phyloP scores from a whole-genome alignment of 2,888 invertebrate species.

The Drosophila mulleri region DNA sequence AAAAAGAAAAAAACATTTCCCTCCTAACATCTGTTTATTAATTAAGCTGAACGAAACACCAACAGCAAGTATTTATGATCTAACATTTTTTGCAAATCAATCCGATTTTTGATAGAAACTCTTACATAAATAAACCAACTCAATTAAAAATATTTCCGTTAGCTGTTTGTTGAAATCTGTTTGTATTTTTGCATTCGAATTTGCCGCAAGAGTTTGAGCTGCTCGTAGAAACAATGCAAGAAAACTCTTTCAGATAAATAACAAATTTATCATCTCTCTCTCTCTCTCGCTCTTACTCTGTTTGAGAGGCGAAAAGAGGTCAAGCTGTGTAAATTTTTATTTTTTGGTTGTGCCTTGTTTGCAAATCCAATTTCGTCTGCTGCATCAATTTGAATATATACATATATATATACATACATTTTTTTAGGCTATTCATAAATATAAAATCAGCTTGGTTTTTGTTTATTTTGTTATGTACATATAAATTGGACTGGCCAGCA shows the following conservation, averaged over 20 bases:
- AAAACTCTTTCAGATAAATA: slow-evolving; percentile 55
- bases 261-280: slow-evolving; percentile 46
- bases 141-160: slow-evolving; percentile 4
- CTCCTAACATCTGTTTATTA: neutral
- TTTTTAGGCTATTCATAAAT: slow-evolving; percentile 62
- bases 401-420: neutral
- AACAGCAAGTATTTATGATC: neutral
- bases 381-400: slow-evolving; percentile 59
- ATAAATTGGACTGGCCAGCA: slow-evolving; percentile 39
- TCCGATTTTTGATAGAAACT: slow-evolving; percentile 1
- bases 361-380: slow-evolving; percentile 40
- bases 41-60: neutral
- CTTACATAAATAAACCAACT: neutral
- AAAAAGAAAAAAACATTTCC: neutral
- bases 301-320: slow-evolving; percentile 28
- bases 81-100: neutral
- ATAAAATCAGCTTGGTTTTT: slow-evolving; percentile 53
- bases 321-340: slow-evolving; percentile 39
- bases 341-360: slow-evolving; percentile 33
- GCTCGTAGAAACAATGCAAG: slow-evolving; percentile 16
- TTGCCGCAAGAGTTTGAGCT: slow-evolving; percentile 13
- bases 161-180: neutral
- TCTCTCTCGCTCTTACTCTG: too few species aligned
- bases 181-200: slow-evolving; percentile 5
- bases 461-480: slow-evolving; percentile 42